These are phyloP conservation scores for Tridacna crocea DNA, from an alignment of 2,888 invertebrate genomes.

Conservation along the genomic window DNA sequence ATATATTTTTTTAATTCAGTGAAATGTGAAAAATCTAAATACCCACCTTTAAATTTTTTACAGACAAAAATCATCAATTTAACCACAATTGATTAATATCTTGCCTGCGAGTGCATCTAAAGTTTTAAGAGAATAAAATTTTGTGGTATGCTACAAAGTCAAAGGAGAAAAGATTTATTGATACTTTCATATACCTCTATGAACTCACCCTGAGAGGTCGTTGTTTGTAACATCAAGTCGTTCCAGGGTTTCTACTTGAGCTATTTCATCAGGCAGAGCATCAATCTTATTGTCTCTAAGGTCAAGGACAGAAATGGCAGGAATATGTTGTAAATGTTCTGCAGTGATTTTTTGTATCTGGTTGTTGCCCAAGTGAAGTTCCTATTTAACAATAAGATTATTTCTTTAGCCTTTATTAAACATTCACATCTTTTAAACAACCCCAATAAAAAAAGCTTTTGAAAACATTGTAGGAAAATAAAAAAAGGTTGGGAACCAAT, in stretches of 20 bases:
- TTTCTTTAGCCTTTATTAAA: neutral
- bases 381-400: conserved; percentile 80
- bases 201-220: conserved; percentile 86
- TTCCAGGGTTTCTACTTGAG: conserved; percentile 90
- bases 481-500: neutral
- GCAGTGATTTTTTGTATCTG: conserved; percentile 89
- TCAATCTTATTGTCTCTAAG: conserved; percentile 93
- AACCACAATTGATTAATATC: too few species aligned
- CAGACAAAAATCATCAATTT: too few species aligned
- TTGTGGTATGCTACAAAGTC: too few species aligned
- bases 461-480: neutral
- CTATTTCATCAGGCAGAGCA: conserved; percentile 91
- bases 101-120: too few species aligned
- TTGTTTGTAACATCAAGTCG: conserved; percentile 94
- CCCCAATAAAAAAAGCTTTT: neutral
- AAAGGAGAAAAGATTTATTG: too few species aligned
- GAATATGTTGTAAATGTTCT: conserved; percentile 84
- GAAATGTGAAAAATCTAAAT: too few species aligned
- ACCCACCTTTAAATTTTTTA: too few species aligned
- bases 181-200: neutral
- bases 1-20: too few species aligned
- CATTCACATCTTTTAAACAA: neutral
- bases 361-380: conserved; percentile 93
- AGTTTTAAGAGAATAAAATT: too few species aligned
- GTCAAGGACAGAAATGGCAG: conserved; percentile 86